Evolutionary conservation across 2,888 invertebrate genomes (phyloP).

Genomic region (Calephelis perditalis): DNA sequence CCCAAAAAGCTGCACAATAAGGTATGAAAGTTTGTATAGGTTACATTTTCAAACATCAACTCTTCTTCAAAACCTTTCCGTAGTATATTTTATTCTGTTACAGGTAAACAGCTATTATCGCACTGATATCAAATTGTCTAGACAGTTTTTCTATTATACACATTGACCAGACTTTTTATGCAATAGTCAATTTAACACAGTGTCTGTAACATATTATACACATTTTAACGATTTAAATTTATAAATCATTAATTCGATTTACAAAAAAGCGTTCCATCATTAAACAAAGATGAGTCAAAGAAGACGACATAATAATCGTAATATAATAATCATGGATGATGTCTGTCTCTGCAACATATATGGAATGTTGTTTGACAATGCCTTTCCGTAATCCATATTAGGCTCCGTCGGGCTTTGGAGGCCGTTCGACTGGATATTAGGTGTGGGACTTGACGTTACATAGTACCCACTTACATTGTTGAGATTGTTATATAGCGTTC

Average conservation of each 20-base stretch:
- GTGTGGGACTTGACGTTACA: slow-evolving; percentile 29
- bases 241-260: neutral
- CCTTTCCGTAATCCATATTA: slow-evolving; percentile 35
- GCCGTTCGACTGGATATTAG: slow-evolving; percentile 30
- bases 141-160: too few species aligned
- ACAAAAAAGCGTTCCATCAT: neutral
- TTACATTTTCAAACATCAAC: too few species aligned
- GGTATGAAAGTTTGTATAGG: too few species aligned
- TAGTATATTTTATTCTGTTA: too few species aligned
- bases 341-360: slow-evolving; percentile 20
- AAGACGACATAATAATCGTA: neutral
- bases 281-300: neutral
- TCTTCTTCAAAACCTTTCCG: too few species aligned
- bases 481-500: neutral
- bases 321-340: slow-evolving; percentile 8
- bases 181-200: too few species aligned
- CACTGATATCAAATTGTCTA: too few species aligned
- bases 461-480: slow-evolving; percentile 20
- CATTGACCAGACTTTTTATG: too few species aligned
- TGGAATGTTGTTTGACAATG: slow-evolving; percentile 35
- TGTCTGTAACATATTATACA: too few species aligned
- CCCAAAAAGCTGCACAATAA: too few species aligned
- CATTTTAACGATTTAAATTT: too few species aligned
- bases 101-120: too few species aligned
- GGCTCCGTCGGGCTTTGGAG: slow-evolving; percentile 28